Evolutionary conservation across 2,888 invertebrate genomes (phyloP).

Genomic region (Pheosia tremula): DNA sequence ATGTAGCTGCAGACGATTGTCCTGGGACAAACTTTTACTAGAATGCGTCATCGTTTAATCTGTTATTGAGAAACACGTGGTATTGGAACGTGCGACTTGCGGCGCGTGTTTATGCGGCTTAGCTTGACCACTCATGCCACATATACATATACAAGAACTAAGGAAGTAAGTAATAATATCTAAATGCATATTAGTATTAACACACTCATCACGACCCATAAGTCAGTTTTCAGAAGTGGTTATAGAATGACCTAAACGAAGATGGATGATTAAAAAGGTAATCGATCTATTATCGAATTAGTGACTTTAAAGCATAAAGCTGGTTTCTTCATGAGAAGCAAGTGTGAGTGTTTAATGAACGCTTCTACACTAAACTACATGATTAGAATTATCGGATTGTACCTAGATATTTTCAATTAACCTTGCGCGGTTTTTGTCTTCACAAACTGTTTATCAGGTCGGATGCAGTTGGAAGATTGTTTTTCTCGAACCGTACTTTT

Average conservation of each 20-base stretch:
- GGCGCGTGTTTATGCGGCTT: not conserved
- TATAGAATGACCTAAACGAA: not conserved
- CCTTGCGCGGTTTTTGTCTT: not conserved
- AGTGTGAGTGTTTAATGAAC: not conserved
- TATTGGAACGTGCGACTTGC: not conserved
- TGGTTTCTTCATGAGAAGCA: not conserved
- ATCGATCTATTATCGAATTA: no score
- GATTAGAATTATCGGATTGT: no score
- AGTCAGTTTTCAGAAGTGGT: not conserved
- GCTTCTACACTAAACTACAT: not conserved
- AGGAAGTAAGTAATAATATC: not conserved
- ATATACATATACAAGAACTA: not conserved
- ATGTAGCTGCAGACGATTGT: conserved; percentile 38
- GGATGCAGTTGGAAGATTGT: not conserved
- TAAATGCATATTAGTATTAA: not conserved
- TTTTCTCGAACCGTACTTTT: not conserved
- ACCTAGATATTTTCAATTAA: not conserved
- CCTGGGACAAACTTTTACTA: conserved; percentile 14
- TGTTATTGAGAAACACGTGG: conserved; percentile 11
- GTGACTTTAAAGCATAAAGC: not conserved
- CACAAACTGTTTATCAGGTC: not conserved
- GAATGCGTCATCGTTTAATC: conserved; percentile 9
- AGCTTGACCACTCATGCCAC: not conserved
- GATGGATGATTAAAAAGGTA: not conserved
- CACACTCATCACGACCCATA: not conserved